Evolutionary conservation across 2,888 invertebrate genomes (phyloP).

Genomic region (Falcaria lacertinaria): DNA sequence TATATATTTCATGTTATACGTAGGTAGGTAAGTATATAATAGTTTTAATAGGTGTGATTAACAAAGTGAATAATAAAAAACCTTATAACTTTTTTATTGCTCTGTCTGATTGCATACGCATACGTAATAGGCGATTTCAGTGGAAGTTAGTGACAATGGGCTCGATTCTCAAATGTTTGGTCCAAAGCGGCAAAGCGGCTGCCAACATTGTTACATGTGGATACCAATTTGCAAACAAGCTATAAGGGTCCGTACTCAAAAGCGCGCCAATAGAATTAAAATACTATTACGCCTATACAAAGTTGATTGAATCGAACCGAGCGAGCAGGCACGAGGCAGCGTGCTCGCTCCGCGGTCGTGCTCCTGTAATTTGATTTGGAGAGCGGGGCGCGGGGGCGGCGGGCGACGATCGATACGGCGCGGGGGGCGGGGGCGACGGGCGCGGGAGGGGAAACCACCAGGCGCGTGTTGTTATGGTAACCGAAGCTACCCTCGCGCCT

Average conservation of each 20-base stretch:
- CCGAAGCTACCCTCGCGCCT: constrained; percentile 72
- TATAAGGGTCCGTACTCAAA: constrained; percentile 59
- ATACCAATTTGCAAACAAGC: constrained; percentile 65
- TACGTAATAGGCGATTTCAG: too few relatives aligned
- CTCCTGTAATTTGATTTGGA: constrained; percentile 78
- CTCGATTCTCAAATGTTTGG: constrained; percentile 22
- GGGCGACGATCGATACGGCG: constrained; percentile 45
- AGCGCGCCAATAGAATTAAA: constrained; percentile 75
- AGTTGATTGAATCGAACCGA: constrained; percentile 61
- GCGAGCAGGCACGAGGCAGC: constrained; percentile 12
- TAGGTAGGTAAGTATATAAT: too few relatives aligned
- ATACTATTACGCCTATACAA: constrained; percentile 74
- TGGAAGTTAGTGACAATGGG: constrained; percentile 14
- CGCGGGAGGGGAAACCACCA: constrained; percentile 40
- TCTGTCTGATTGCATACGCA: too few relatives aligned
- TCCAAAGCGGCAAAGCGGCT: constrained; percentile 33
- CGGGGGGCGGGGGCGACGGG: constrained; percentile 23
- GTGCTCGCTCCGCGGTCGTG: constrained; percentile 35
- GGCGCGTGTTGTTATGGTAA: constrained; percentile 76
- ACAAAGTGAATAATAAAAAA: too few relatives aligned
- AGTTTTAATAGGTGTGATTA: too few relatives aligned
- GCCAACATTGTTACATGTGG: constrained; percentile 40
- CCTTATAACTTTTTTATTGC: too few relatives aligned
- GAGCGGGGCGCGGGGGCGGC: constrained; percentile 50
- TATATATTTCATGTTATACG: too few relatives aligned